Conservation (phyloP, 1,140 invertebrate species). For the Penaeus indicus region DNA sequence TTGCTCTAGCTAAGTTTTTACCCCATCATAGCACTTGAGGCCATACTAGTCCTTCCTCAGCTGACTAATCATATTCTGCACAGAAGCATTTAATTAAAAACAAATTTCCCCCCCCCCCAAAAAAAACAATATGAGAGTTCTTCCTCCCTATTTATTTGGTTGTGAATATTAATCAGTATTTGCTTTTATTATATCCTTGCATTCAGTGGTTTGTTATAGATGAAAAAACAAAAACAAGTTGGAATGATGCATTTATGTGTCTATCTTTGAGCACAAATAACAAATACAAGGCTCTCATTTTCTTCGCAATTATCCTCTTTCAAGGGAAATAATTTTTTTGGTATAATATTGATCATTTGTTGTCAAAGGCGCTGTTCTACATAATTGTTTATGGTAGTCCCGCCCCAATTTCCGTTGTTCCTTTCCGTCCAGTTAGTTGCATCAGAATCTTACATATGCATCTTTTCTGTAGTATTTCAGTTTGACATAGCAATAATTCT, state of each 20-base stretch:
- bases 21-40: too few relatives aligned
- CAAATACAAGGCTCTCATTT: background rate
- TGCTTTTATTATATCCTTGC: conserved; percentile 28
- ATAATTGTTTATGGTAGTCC: conserved; percentile 37
- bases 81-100: too few relatives aligned
- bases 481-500: too few relatives aligned
- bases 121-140: too few relatives aligned
- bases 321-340: background rate
- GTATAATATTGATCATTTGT: conserved; percentile 12
- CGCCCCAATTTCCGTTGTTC: conserved; percentile 45
- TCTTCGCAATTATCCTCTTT: background rate
- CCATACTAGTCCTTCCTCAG: too few relatives aligned
- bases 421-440: conserved; percentile 46
- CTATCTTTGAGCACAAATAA: conserved; percentile 44
- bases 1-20: too few relatives aligned
- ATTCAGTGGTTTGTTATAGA: conserved; percentile 43
- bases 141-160: conserved; percentile 31
- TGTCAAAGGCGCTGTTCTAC: conserved; percentile 30
- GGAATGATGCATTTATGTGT: conserved; percentile 41
- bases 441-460: background rate
- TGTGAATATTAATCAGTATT: conserved; percentile 56
- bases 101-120: too few relatives aligned
- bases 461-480: too few relatives aligned
- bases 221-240: background rate
- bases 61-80: too few relatives aligned